A percentile compares a stretch with the other conserved stretches of the same genome.
phyloP scores from a whole-genome alignment of 2,113 vertebrate genomes.

The Cebidichthys violaceus region DNA sequence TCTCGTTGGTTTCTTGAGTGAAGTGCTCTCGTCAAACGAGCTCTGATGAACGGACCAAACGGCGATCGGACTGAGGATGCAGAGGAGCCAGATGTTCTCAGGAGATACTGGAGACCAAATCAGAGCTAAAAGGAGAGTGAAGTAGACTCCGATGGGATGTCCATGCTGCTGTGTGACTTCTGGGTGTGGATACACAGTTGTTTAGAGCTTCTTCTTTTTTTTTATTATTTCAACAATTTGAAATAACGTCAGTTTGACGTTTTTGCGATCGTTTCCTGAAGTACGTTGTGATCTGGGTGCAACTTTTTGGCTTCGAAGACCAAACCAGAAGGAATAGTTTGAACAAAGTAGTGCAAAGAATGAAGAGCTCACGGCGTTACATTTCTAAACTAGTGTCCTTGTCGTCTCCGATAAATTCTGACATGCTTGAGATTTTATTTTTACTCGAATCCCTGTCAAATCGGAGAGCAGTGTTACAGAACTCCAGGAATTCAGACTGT shows the following conservation, averaged over 20 bases:
- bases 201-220: no score
- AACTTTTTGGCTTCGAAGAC: background rate
- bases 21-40: background rate
- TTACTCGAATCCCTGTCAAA: background rate
- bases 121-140: background rate
- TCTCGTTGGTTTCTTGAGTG: background rate
- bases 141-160: background rate
- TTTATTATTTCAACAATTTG: no score
- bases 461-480: background rate
- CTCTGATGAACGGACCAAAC: background rate
- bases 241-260: no score
- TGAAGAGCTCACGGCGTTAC: background rate
- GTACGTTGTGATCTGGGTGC: background rate
- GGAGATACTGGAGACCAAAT: background rate
- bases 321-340: background rate
- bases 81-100: background rate
- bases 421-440: no score
- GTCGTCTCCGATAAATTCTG: no score
- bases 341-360: background rate
- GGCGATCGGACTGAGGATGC: background rate
- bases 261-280: background rate
- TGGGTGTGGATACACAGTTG: no score
- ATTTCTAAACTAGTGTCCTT: no score
- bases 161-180: background rate
- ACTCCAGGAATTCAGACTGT: background rate